phyloP scores from a whole-genome alignment of 2,888 invertebrate genomes.

The Spodoptera exigua region DNA sequence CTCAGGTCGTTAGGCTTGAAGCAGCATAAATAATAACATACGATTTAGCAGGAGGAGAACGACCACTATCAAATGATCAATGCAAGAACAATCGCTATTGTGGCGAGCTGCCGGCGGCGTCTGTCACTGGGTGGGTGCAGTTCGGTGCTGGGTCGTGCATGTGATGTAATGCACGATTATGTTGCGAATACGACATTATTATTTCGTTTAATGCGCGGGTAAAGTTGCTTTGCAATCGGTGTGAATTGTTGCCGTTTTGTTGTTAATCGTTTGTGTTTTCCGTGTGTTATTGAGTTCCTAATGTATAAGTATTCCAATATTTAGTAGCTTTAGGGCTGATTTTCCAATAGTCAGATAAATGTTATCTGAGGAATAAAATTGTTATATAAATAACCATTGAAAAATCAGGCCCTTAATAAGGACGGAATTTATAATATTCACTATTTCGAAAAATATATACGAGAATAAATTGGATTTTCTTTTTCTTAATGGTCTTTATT shows the following conservation, averaged over 20 bases:
- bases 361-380: no score
- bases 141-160: constrained; percentile 54
- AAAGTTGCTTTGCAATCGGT: background rate
- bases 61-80: constrained; percentile 71
- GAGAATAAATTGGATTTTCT: no score
- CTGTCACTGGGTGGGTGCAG: constrained; percentile 77
- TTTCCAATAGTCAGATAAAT: no score
- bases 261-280: background rate
- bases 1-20: constrained; percentile 59
- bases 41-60: constrained; percentile 68
- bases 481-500: no score
- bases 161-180: constrained; percentile 62
- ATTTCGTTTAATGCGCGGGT: constrained; percentile 36
- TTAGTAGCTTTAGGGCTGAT: no score
- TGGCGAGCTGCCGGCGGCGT: constrained; percentile 79
- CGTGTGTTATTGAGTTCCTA: background rate
- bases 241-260: background rate
- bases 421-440: no score
- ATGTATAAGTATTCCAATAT: no score
- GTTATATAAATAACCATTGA: no score
- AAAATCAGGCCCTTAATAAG: no score
- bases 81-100: constrained; percentile 83
- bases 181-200: constrained; percentile 58
- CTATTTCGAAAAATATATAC: no score
- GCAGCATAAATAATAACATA: constrained; percentile 68